Evolutionary conservation across 2,797 vertebrate genomes (phyloP).

Genomic region (Selene dorsalis): DNA sequence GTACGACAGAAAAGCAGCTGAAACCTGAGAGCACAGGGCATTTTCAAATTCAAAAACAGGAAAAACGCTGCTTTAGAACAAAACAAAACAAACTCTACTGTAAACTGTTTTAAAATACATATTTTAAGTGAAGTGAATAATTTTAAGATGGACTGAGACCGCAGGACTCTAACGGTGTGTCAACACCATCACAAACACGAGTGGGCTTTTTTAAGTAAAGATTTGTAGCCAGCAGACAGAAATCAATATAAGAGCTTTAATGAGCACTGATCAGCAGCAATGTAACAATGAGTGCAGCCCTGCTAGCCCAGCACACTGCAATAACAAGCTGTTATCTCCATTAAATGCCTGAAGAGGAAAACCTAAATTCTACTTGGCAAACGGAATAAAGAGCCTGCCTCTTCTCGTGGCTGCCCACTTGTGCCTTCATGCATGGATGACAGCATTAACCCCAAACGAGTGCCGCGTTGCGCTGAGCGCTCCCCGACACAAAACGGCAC

Average conservation of each 20-base stretch:
- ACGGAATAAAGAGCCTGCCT: slow-evolving; percentile 66
- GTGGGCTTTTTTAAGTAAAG: slow-evolving; percentile 25
- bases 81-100: neutral
- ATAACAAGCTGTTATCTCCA: slow-evolving; percentile 79
- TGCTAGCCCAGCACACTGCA: slow-evolving; percentile 46
- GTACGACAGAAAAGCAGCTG: neutral
- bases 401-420: slow-evolving; percentile 65
- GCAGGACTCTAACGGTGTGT: neutral
- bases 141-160: slow-evolving; percentile 1
- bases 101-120: neutral
- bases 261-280: slow-evolving; percentile 55
- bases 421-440: slow-evolving; percentile 71
- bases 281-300: slow-evolving; percentile 32
- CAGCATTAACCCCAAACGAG: slow-evolving; percentile 63
- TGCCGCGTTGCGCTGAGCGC: slow-evolving; percentile 15
- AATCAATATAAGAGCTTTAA: slow-evolving; percentile 47
- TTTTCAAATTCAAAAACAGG: too few relatives aligned
- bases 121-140: neutral
- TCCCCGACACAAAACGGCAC: slow-evolving; percentile 40
- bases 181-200: slow-evolving; percentile 20
- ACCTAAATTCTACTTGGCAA: slow-evolving; percentile 75
- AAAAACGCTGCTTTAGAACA: neutral
- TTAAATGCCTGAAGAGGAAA: slow-evolving; percentile 74
- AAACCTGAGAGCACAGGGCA: neutral
- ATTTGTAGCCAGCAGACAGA: slow-evolving; percentile 42